Conservation (phyloP, 2,797 vertebrate species). For the Brachymystax lenok region DNA sequence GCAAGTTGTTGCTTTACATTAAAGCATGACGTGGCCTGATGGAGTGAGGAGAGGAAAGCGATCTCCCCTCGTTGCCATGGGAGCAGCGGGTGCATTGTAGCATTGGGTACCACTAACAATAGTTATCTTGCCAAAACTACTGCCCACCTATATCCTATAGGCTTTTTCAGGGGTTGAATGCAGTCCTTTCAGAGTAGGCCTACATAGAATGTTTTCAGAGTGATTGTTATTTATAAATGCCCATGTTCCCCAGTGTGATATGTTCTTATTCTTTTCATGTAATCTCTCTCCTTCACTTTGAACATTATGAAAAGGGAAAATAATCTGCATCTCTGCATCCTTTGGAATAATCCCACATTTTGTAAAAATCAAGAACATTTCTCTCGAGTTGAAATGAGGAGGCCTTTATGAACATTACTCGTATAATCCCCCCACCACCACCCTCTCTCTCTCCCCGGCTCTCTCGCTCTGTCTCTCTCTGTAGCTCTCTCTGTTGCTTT, state of each 20-base stretch:
- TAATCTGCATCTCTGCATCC: conserved; percentile 43
- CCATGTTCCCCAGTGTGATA: conserved; percentile 31
- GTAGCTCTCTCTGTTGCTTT: neutral
- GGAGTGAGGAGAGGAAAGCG: conserved; percentile 64
- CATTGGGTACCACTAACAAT: conserved; percentile 50
- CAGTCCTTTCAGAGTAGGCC: conserved; percentile 43
- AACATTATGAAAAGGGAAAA: conserved; percentile 42
- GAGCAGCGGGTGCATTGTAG: conserved; percentile 64
- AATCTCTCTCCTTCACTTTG: conserved; percentile 36
- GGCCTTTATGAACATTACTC: conserved; percentile 31
- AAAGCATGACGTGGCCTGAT: conserved; percentile 72
- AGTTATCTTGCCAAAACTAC: conserved; percentile 65
- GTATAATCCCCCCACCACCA: neutral
- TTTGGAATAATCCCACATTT: conserved; percentile 53
- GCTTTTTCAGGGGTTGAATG: conserved; percentile 48
- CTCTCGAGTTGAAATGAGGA: conserved; percentile 36
- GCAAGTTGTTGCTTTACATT: conserved; percentile 80
- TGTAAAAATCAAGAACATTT: conserved; percentile 45
- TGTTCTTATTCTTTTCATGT: conserved; percentile 38
- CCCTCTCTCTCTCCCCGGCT: too few relatives aligned
- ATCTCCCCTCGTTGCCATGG: conserved; percentile 78
- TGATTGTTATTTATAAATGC: conserved; percentile 34
- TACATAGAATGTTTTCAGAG: conserved; percentile 35
- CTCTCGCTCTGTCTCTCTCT: too few relatives aligned
- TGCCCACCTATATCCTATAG: conserved; percentile 68